Evolutionary conservation across 2,797 vertebrate species (phyloP).

Genomic region (Corythornis leucogaster): DNA sequence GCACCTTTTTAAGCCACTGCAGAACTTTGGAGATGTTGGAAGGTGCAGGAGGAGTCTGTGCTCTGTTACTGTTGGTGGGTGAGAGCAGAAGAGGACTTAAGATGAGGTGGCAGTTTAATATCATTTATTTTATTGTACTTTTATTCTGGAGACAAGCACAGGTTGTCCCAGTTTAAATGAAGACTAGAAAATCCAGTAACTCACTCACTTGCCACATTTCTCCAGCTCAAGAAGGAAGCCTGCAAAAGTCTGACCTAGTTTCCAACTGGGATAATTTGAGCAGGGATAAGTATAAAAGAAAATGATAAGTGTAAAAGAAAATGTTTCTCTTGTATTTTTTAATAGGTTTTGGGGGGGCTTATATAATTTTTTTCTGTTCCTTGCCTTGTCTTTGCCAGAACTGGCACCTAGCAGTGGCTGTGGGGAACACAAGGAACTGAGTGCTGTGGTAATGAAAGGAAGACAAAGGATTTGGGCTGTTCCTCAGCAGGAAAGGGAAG

Average conservation of each 20-base stretch:
- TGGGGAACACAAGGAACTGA: not conserved
- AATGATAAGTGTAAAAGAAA: not conserved
- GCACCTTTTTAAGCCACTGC: not conserved
- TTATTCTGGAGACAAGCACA: not conserved
- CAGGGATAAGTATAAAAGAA: not conserved
- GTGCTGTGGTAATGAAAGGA: not conserved
- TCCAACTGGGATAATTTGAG: not conserved
- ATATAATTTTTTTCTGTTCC: not conserved
- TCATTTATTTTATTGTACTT: not conserved
- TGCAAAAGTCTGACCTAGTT: slow-evolving; percentile 35
- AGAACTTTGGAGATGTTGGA: not conserved
- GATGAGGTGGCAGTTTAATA: not conserved
- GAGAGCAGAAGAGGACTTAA: not conserved
- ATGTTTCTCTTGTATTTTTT: not conserved
- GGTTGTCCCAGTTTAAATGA: not conserved
- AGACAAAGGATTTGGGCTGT: not conserved
- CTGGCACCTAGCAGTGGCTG: not conserved
- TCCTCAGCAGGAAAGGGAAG: slow-evolving; percentile 23
- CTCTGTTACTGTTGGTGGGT: too few relatives aligned
- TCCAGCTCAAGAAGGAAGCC: not conserved
- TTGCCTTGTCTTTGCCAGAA: not conserved
- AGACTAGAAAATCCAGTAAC: not conserved
- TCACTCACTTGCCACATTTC: not conserved
- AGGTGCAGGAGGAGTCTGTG: not conserved
- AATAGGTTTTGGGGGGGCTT: too few relatives aligned